Conservation (phyloP, 2,888 invertebrate genomes). For the Scaptomyza tumidula region DNA sequence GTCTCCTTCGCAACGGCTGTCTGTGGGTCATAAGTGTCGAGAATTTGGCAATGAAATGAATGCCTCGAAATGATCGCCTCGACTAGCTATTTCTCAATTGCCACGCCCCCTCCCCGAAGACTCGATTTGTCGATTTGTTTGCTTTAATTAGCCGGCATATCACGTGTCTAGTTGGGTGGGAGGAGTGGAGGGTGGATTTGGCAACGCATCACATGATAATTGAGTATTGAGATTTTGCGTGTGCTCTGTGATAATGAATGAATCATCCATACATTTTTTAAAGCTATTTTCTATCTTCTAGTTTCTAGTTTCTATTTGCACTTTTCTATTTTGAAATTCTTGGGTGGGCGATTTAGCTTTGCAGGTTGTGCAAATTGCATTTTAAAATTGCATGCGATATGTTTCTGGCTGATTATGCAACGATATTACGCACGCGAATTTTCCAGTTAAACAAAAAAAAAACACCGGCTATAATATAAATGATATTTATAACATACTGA, state of each 20-base stretch:
- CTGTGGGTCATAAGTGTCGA: conserved; percentile 65
- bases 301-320: conserved; percentile 1
- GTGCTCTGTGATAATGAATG: conserved; percentile 51
- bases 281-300: background rate
- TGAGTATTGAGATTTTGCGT: conserved; percentile 64
- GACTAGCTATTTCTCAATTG: conserved; percentile 26
- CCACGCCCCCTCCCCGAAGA: conserved; percentile 55
- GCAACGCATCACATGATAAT: conserved; percentile 66
- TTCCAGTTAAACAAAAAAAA: conserved; percentile 36
- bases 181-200: background rate
- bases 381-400: conserved; percentile 32
- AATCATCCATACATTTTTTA: conserved; percentile 29
- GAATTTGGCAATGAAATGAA: conserved; percentile 73
- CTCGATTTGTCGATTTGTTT: conserved; percentile 6
- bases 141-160: conserved; percentile 73
- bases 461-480: conserved; percentile 26
- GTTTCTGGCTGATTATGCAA: conserved; percentile 47
- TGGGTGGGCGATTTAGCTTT: conserved; percentile 18
- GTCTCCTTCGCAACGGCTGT: conserved; percentile 53
- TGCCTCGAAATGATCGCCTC: conserved; percentile 26
- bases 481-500: conserved; percentile 32
- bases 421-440: conserved; percentile 50
- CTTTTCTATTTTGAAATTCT: conserved; percentile 29
- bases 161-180: conserved; percentile 58
- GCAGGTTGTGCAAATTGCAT: conserved; percentile 18